Evolutionary conservation across 2,888 invertebrate genomes (phyloP).

Genomic region (Cataglyphis cursor): DNA sequence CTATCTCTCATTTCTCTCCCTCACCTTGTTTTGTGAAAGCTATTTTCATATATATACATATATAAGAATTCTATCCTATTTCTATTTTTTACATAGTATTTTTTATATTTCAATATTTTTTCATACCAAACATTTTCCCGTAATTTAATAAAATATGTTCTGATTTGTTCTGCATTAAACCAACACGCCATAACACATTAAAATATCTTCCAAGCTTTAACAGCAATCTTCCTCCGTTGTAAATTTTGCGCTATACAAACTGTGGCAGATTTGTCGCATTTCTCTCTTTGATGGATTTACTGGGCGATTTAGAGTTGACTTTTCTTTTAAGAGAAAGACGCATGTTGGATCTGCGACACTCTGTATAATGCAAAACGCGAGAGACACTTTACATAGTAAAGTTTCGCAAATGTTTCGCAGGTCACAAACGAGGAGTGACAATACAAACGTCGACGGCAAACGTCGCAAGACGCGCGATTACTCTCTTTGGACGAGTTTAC

Average conservation of each 20-base stretch:
- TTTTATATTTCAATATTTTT: neutral
- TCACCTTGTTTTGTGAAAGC: neutral
- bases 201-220: conserved; percentile 20
- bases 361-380: neutral
- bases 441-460: conserved; percentile 26
- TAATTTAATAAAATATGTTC: neutral
- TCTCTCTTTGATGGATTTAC: neutral
- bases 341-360: neutral
- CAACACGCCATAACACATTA: neutral
- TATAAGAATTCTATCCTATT: neutral
- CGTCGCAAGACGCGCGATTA: conserved; percentile 50
- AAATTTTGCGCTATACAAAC: neutral
- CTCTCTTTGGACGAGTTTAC: conserved; percentile 59
- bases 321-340: neutral
- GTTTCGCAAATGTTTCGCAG: conserved; percentile 41
- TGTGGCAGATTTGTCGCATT: neutral
- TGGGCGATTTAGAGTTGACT: neutral
- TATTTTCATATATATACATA: neutral
- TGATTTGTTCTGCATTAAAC: neutral
- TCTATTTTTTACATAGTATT: neutral
- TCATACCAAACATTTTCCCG: neutral
- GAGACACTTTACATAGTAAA: conserved; percentile 9
- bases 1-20: neutral
- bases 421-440: conserved; percentile 44
- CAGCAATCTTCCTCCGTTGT: neutral